These are phyloP conservation scores for Philotrypesis tridentata DNA, from an alignment of 1,140 invertebrate species.

Conservation along the genomic window DNA sequence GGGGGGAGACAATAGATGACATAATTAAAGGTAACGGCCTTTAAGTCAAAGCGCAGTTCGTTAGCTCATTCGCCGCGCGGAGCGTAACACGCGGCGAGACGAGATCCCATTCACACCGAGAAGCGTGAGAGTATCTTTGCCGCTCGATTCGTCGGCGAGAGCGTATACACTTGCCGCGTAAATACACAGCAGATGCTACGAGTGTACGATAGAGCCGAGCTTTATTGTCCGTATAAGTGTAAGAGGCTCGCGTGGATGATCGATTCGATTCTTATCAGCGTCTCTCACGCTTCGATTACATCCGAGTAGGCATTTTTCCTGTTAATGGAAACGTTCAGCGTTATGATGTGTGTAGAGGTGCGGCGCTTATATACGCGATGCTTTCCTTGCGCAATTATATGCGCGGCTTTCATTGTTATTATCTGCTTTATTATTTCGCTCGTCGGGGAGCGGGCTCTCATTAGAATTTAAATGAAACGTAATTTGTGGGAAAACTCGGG, in stretches of 20 bases:
- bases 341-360: too few relatives aligned
- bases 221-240: neutral
- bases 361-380: too few relatives aligned
- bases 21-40: constrained; percentile 51
- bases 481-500: too few relatives aligned
- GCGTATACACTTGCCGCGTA: too few relatives aligned
- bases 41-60: constrained; percentile 22
- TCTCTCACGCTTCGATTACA: neutral
- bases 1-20: constrained; percentile 45
- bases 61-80: constrained; percentile 38
- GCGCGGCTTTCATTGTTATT: too few relatives aligned
- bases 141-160: neutral
- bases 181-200: neutral
- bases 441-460: too few relatives aligned
- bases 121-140: constrained; percentile 43
- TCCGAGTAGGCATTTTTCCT: neutral
- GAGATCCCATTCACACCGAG: constrained; percentile 21
- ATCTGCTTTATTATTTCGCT: too few relatives aligned
- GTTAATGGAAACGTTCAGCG: neutral
- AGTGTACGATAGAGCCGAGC: neutral
- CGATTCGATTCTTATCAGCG: constrained; percentile 13
- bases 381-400: too few relatives aligned
- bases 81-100: neutral
- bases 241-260: constrained; percentile 23
- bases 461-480: too few relatives aligned